Conservation (phyloP, 1,140 invertebrate species). For the Temnothorax nylanderi region DNA sequence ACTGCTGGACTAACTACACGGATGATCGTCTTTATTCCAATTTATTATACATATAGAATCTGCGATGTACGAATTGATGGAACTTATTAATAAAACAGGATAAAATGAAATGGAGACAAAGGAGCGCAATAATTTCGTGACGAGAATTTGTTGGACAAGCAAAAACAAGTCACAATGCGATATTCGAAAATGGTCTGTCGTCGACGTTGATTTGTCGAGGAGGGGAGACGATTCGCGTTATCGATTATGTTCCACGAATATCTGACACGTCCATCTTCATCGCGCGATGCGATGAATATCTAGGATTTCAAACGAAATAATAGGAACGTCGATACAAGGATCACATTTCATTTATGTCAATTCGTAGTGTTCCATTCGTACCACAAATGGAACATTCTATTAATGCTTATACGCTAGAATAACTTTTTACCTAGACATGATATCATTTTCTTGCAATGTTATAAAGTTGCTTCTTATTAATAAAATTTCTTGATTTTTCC, state of each 20-base stretch:
- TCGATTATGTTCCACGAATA: slow-evolving; percentile 63
- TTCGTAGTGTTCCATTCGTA: background rate
- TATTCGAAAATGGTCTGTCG: slow-evolving; percentile 52
- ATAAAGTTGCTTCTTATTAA: background rate
- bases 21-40: background rate
- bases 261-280: slow-evolving; percentile 67
- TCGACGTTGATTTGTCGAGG: slow-evolving; percentile 55
- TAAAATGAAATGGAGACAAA: slow-evolving; percentile 37
- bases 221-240: slow-evolving; percentile 36
- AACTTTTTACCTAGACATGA: background rate
- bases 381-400: background rate
- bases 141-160: slow-evolving; percentile 14
- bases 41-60: background rate
- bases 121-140: slow-evolving; percentile 18
- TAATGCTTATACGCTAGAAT: slow-evolving; percentile 12
- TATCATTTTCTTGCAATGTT: slow-evolving; percentile 11
- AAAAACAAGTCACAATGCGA: slow-evolving; percentile 34
- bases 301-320: slow-evolving; percentile 65
- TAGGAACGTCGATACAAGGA: slow-evolving; percentile 67
- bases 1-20: background rate
- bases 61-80: background rate
- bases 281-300: slow-evolving; percentile 49
- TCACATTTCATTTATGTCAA: slow-evolving; percentile 27
- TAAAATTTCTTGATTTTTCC: background rate
- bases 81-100: slow-evolving; percentile 27